These are phyloP conservation scores for Pterocles burchelli DNA, from an alignment of 2,113 vertebrate genomes.

Conservation along the genomic window DNA sequence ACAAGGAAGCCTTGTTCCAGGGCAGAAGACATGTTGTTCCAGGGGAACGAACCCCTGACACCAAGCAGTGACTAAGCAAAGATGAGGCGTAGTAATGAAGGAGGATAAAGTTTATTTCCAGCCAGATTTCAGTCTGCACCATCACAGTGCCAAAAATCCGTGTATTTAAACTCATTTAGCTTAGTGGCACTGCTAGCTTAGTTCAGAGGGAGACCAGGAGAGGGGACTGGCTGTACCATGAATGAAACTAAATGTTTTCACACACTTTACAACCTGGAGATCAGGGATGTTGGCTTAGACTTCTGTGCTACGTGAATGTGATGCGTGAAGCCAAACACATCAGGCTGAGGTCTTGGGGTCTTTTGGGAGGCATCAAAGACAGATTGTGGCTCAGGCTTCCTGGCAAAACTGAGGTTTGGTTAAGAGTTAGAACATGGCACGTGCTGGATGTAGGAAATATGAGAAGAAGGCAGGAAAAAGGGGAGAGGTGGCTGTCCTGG, in stretches of 20 bases:
- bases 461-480: not conserved
- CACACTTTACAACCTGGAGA: not conserved
- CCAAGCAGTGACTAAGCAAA: not conserved
- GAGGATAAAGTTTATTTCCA: not conserved
- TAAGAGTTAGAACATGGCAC: not conserved
- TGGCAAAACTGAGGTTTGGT: not conserved
- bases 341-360: not conserved
- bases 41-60: not conserved
- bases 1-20: not conserved
- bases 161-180: not conserved
- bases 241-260: not conserved
- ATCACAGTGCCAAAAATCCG: not conserved
- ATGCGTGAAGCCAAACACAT: not conserved
- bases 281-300: not conserved
- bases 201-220: not conserved
- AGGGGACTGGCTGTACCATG: not conserved
- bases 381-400: not conserved
- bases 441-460: not conserved
- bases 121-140: not conserved
- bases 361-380: not conserved
- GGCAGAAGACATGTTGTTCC: not conserved
- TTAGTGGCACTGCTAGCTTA: not conserved
- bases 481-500: not conserved
- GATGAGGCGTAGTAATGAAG: not conserved
- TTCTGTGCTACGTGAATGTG: not conserved